phyloP scores from a whole-genome alignment of 2,888 invertebrate species.

The Oasisia sp. region DNA sequence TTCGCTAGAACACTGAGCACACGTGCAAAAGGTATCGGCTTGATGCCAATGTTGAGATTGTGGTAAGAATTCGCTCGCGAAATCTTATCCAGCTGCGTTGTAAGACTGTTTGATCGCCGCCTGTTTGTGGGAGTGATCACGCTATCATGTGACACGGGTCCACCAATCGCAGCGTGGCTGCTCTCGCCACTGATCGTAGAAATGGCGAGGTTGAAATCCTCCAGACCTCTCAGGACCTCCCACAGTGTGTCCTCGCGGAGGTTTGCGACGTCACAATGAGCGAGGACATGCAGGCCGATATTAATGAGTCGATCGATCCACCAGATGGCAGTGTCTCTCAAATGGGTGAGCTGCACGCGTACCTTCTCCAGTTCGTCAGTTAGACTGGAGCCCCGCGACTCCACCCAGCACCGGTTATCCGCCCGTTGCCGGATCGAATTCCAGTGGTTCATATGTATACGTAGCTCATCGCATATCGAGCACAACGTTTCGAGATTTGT shows the following conservation, averaged over 20 bases:
- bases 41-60: conserved; percentile 31
- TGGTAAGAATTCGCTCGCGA: conserved; percentile 33
- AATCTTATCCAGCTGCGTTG: conserved; percentile 23
- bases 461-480: conserved; percentile 62
- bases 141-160: neutral
- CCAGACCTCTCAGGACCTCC: conserved; percentile 62
- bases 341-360: conserved; percentile 46
- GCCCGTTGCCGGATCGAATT: conserved; percentile 60
- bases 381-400: conserved; percentile 52
- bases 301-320: conserved; percentile 59
- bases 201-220: conserved; percentile 61
- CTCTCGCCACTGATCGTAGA: neutral
- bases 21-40: conserved; percentile 55
- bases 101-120: neutral
- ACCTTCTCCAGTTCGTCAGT: conserved; percentile 54
- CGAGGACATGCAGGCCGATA: conserved; percentile 62
- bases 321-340: conserved; percentile 56
- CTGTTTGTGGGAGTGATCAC: neutral
- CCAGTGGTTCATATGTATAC: conserved; percentile 62
- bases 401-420: conserved; percentile 56
- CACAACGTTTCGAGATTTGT: conserved; percentile 60
- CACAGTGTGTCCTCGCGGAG: conserved; percentile 60
- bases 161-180: neutral
- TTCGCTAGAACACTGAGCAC: conserved; percentile 58
- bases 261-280: conserved; percentile 58